Evolutionary conservation across 2,113 vertebrate genomes (phyloP).

Genomic region (Silurus asotus): DNA sequence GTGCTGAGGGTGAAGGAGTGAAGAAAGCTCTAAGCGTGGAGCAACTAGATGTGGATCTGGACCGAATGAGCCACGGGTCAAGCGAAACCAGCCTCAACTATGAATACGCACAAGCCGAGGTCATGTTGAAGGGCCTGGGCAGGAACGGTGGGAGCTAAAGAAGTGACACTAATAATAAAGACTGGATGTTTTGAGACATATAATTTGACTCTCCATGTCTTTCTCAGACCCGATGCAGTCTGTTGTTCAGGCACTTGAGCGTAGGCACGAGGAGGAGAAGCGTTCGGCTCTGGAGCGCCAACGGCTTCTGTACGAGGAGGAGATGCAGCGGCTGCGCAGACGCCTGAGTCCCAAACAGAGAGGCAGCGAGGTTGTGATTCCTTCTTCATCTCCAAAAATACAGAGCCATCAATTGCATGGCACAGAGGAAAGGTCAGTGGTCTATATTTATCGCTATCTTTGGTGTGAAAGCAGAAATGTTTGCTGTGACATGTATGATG

Average conservation of each 20-base stretch:
- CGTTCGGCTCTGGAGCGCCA: constrained; percentile 86
- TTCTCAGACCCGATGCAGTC: constrained; percentile 87
- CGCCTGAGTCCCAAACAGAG: constrained; percentile 73
- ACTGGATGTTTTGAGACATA: not conserved
- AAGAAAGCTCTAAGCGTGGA: constrained; percentile 77
- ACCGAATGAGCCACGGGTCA: constrained; percentile 83
- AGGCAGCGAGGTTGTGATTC: not conserved
- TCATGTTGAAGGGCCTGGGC: constrained; percentile 91
- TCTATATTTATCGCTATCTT: not conserved
- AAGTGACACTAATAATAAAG: not conserved
- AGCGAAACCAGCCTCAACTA: constrained; percentile 88
- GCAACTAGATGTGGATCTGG: constrained; percentile 81
- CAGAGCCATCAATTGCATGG: constrained; percentile 86
- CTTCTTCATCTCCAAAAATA: constrained; percentile 80
- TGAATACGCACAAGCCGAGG: constrained; percentile 91
- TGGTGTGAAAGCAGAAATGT: no score
- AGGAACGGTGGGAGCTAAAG: constrained; percentile 78
- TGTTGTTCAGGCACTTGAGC: constrained; percentile 84
- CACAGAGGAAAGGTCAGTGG: constrained; percentile 86
- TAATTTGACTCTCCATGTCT: not conserved
- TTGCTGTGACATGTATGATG: no score
- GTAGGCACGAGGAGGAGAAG: constrained; percentile 92
- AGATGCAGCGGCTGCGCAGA: constrained; percentile 85
- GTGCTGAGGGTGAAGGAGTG: constrained; percentile 73
- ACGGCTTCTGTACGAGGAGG: constrained; percentile 89